phyloP scores from a whole-genome alignment of 2,113 vertebrate genomes.

The Cyprinodon tularosa region DNA sequence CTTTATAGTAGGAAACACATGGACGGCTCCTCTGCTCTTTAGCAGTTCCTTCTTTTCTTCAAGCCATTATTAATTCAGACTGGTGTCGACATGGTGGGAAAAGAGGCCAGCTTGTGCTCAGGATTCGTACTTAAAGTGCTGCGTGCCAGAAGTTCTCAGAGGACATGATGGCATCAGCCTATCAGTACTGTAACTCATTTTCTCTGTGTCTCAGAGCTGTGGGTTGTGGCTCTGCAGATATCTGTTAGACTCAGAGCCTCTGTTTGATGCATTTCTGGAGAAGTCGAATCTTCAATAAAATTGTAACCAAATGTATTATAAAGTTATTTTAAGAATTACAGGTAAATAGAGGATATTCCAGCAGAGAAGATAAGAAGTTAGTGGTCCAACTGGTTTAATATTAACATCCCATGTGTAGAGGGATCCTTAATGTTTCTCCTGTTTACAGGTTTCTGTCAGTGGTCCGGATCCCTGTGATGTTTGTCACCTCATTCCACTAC shows the following conservation, averaged over 20 bases:
- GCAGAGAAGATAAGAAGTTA: too few relatives aligned
- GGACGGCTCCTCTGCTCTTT: too few relatives aligned
- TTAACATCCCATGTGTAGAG: background rate
- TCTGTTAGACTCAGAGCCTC: background rate
- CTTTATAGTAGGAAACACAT: too few relatives aligned
- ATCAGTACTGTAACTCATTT: background rate
- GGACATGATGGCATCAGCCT: background rate
- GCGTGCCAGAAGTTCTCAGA: background rate
- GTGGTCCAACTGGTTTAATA: background rate
- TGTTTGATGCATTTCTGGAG: background rate
- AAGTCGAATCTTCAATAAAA: background rate
- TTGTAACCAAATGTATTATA: background rate
- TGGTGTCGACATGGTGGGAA: background rate
- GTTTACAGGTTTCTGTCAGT: too few relatives aligned
- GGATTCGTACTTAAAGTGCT: background rate
- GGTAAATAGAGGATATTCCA: background rate
- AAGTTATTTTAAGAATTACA: background rate
- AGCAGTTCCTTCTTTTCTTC: too few relatives aligned
- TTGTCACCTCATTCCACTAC: background rate
- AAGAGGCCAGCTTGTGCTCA: background rate
- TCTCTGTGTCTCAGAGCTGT: background rate
- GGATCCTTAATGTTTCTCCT: too few relatives aligned
- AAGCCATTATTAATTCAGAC: background rate
- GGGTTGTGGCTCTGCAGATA: background rate
- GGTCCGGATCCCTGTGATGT: too few relatives aligned